A percentile compares a stretch with the other conserved stretches of the same genome.
These are phyloP conservation scores for Colostygia pectinataria DNA, from an alignment of 2,888 invertebrate genomes.

Conservation along the genomic window DNA sequence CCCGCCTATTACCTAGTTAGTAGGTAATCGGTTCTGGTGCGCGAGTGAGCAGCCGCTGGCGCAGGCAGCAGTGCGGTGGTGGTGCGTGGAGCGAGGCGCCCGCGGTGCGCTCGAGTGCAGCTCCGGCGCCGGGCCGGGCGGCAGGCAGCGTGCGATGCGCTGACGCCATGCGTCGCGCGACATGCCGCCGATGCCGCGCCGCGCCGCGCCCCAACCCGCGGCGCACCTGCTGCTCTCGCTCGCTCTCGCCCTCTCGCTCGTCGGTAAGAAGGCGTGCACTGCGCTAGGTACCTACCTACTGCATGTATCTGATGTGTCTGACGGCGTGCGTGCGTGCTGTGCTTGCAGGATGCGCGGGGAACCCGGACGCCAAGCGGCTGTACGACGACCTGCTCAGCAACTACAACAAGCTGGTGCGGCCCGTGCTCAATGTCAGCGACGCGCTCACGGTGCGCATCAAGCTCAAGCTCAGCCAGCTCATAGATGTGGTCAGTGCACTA, in stretches of 20 bases:
- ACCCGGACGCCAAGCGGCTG: slow-evolving; percentile 97
- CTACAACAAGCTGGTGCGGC: slow-evolving; percentile 98
- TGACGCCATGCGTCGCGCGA: slow-evolving; percentile 71
- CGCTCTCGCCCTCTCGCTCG: slow-evolving; percentile 50
- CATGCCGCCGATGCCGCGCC: slow-evolving; percentile 65
- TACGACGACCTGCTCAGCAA: slow-evolving; percentile 97
- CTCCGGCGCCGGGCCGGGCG: slow-evolving; percentile 32
- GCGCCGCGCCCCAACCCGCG: slow-evolving; percentile 59
- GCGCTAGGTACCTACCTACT: too few relatives aligned
- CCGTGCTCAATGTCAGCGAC: slow-evolving; percentile 97
- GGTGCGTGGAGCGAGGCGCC: slow-evolving; percentile 24
- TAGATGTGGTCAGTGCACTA: slow-evolving; percentile 93
- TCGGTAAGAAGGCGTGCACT: slow-evolving; percentile 34
- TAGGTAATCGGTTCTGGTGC: not conserved
- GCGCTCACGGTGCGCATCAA: slow-evolving; percentile 97
- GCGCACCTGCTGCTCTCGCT: slow-evolving; percentile 63
- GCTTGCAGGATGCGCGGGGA: slow-evolving; percentile 92
- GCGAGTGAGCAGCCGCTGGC: not conserved
- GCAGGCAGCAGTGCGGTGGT: not conserved
- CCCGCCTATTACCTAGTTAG: not conserved
- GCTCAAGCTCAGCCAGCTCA: slow-evolving; percentile 97
- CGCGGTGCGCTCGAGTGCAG: slow-evolving; percentile 13
- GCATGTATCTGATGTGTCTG: too few relatives aligned
- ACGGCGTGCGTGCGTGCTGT: too few relatives aligned
- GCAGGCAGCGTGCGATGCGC: slow-evolving; percentile 55